A percentile compares a stretch with the other conserved stretches of the same genome.
Evolutionary conservation across 2,113 vertebrate species (phyloP).

Genomic region (Ginglymostoma cirratum): DNA sequence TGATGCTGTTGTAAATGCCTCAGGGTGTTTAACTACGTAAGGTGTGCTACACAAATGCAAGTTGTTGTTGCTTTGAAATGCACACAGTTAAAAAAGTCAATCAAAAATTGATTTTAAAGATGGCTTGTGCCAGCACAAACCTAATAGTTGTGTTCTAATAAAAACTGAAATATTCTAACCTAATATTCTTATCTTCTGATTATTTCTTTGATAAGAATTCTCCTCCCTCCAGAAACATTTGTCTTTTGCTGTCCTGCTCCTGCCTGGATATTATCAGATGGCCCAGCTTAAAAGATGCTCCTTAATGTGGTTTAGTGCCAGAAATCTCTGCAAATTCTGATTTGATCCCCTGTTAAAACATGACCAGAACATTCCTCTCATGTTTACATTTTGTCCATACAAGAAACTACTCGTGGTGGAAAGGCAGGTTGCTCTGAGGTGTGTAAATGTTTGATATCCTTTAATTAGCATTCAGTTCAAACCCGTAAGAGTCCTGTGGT

Average conservation of each 20-base stretch:
- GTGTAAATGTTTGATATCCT: neutral
- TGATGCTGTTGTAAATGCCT: neutral
- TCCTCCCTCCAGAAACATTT: neutral
- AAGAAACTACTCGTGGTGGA: neutral
- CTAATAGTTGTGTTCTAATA: conserved; percentile 4
- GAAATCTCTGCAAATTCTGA: neutral
- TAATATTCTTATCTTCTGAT: neutral
- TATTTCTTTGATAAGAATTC: neutral
- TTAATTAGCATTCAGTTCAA: neutral
- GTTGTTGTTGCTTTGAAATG: neutral
- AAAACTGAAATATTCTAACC: no score
- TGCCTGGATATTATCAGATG: neutral
- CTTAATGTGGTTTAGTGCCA: neutral
- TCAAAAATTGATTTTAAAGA: conserved; percentile 8
- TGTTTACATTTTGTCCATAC: neutral
- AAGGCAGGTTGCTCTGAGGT: neutral
- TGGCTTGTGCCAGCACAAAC: neutral
- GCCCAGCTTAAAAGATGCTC: neutral
- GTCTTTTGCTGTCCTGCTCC: neutral
- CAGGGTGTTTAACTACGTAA: neutral
- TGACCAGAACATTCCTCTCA: neutral
- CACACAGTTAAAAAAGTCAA: neutral
- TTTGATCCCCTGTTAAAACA: neutral
- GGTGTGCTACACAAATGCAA: neutral
- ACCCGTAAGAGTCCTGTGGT: neutral